Base-by-base conservation (phyloP, 2,113 vertebrate genomes). In the Myiopsitta monachus region DNA sequence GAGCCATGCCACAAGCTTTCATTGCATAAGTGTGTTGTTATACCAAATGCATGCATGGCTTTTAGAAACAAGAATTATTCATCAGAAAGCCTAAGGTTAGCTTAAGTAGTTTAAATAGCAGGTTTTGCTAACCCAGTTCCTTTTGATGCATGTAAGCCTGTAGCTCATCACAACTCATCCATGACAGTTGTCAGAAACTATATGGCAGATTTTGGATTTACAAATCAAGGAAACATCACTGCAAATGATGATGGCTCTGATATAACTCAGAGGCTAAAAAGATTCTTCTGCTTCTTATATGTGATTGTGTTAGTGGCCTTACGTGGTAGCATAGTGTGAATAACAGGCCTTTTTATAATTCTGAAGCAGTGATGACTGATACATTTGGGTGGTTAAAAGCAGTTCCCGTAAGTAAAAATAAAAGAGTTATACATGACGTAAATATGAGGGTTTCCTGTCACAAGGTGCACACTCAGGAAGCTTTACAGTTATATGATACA, bases 311-410 rank as follows among this genome's bases (percentile, higher is more conserved):
- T 44, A 38, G 24, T 80, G 52, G 27, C 18, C 14, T 69, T 52
- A 39, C 1, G 3, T 0, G 5, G 43, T 47, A 59, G 44, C 23
- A 39, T 0, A 0, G 16, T 39, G 16, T 33, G 51, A 33, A 54
- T 63, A 72, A 41, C 14, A 62, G 76, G 7, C 26, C n/a, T 33
- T 74, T 38, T 46, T 8, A 3, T 14, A 54, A 41, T 77, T 86
- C 51, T 64, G 72, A 79, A 86, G 31, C 8, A 33, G 21, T 14
- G 9, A 44, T 18, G 23, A 39, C 23, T 51, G 46, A 78, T 19
- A 67, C 5, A 36, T 6, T 64, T 36, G 26, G 6, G 26, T 43
- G 12, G 12, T 80, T 83, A 11, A 51, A 59, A 77, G n/a, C 26
- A 52, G 8, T 17, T 44, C 54, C n/a, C 72, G 0, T 28, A 87